Base-by-base conservation (phyloP, 2,888 invertebrate genomes). In the Cosmorhoe ocellata region DNA sequence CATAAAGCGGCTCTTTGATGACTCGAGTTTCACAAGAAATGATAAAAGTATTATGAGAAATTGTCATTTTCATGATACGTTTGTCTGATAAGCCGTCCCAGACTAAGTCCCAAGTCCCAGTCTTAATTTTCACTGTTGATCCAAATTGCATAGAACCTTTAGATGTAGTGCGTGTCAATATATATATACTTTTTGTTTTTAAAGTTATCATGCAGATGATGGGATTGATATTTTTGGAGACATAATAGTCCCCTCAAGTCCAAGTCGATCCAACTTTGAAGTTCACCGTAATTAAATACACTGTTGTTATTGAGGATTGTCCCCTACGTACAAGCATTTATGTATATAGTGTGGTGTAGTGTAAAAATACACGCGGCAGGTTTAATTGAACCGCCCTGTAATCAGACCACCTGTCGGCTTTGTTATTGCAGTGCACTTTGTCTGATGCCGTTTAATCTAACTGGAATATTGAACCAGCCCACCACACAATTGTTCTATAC, bases 1-100 rank as follows among this genome's bases (percentile, higher is more conserved):
- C 37, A 53, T 24, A 49, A 36, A 44, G 44, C 28, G 31, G 9
- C 36, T 53, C 34, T 27, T 53, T 49, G 43, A 47, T 38, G 26
- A 39, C 30, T 28, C 30, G 32, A 26, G 43, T 44, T 44, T 40
- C 26, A 18, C 30, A 32, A 45, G 28, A 34, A 27, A 14, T 24
- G 2, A 14, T 32, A n/a, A 30, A 30, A 30, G 18, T 33, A 9
- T n/a, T 14, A 9, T 33, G 33, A 33, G 13, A 32, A 32, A 8
- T 32, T 32, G 13, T 13, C 1, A 1, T 12, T 32, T 13, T 10
- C 11, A 10, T 31, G 6, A 11, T 11, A 31, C 11, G n/a, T 11
- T 11, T 4, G 12, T 8, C 11, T 31, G 11, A 12, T 11, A 12
- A 31, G 10, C 10, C n/a, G 30, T 18, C 18, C n/a, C n/a, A n/a